Evolutionary conservation across 2,113 vertebrate genomes (phyloP).

Genomic region (Prietella phreatophila): DNA sequence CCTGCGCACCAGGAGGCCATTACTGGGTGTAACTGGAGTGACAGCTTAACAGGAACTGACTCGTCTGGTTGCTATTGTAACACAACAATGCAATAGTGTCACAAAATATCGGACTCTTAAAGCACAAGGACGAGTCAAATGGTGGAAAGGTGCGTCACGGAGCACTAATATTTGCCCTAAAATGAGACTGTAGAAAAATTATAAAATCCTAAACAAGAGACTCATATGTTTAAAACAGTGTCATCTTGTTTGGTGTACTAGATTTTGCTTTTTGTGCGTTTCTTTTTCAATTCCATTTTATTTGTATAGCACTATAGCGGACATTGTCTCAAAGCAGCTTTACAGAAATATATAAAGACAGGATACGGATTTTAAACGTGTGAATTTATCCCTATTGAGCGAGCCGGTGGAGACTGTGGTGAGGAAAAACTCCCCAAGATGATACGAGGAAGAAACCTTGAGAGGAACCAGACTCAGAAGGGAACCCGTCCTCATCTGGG

Average conservation of each 20-base stretch:
- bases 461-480: too few relatives aligned
- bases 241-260: not conserved
- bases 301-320: too few relatives aligned
- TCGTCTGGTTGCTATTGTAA: conserved; percentile 21
- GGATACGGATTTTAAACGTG: too few relatives aligned
- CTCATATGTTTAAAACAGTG: not conserved
- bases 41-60: conserved; percentile 25
- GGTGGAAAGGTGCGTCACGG: not conserved
- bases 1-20: not conserved
- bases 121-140: not conserved
- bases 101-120: conserved; percentile 5
- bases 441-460: too few relatives aligned
- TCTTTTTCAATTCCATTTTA: not conserved
- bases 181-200: not conserved
- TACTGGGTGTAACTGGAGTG: conserved; percentile 35
- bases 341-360: too few relatives aligned
- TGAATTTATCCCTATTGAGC: too few relatives aligned
- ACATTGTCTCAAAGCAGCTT: too few relatives aligned
- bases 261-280: not conserved
- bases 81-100: not conserved
- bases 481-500: too few relatives aligned
- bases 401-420: too few relatives aligned
- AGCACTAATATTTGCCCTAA: not conserved
- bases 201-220: not conserved
- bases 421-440: too few relatives aligned